phyloP scores from a whole-genome alignment of 53 echinoderm and acorn worm genomes.

The Apostichopus leukothele region DNA sequence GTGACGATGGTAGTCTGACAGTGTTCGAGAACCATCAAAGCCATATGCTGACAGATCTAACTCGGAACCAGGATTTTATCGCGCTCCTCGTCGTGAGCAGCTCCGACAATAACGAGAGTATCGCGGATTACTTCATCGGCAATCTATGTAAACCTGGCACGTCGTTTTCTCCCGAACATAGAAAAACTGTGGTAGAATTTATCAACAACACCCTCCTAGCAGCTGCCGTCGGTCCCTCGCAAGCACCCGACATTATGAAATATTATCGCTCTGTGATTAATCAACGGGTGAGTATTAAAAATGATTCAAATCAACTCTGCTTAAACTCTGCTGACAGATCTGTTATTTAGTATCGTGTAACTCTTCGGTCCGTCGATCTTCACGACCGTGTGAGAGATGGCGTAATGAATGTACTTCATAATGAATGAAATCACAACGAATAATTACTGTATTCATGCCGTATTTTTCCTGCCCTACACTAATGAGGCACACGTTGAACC shows the following conservation, averaged over 20 bases:
- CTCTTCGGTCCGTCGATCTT: too few relatives aligned
- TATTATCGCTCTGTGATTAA: neutral
- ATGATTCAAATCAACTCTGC: too few relatives aligned
- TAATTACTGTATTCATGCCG: too few relatives aligned
- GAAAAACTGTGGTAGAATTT: neutral
- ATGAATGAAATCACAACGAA: too few relatives aligned
- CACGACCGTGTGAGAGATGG: too few relatives aligned
- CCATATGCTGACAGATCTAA: neutral
- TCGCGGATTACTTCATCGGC: neutral
- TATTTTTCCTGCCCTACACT: too few relatives aligned
- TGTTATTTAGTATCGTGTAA: too few relatives aligned
- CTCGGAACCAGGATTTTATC: conserved; percentile 1
- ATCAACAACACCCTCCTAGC: neutral
- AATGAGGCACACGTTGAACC: too few relatives aligned
- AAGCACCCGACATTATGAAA: neutral
- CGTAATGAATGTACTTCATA: too few relatives aligned
- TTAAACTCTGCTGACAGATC: too few relatives aligned
- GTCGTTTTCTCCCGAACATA: neutral
- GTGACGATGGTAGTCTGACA: neutral
- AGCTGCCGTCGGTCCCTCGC: neutral
- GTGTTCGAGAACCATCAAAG: neutral
- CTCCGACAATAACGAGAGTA: neutral
- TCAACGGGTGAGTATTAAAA: neutral
- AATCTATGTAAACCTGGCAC: conserved; percentile 16
- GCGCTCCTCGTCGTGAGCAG: neutral